Base-by-base conservation (phyloP, 2,797 vertebrate species). In the Myiotriccus ornatus region DNA sequence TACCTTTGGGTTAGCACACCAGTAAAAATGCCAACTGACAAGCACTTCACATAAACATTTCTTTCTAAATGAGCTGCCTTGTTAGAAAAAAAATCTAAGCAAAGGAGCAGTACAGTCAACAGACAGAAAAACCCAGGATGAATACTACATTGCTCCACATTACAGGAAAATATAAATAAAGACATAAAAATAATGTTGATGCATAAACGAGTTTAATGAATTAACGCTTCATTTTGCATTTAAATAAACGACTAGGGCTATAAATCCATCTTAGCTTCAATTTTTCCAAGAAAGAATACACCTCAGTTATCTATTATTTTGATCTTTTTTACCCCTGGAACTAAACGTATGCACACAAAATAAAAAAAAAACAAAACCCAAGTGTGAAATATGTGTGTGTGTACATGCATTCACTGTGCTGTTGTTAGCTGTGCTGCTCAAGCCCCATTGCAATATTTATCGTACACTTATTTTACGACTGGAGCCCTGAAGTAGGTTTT, bases 1-100 rank as follows among this genome's bases (percentile, higher is more conserved):
- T 98, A 98, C 98, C 98, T 99, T 98, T 98, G 98, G 98, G 98
- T 99, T 98, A 98, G 98, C 98, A 97, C 98, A 98, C 98, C 97
- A 97, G 98, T 98, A 98, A 98, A 99, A 98, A 98, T 97, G 98
- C 97, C 98, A 98, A 97, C 98, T 97, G 97, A 98, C 97, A 98
- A 98, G 97, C 97, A 96, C 97, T 97, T 98, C 97, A 97, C 98
- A 98, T 98, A 98, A 98, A 98, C 97, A 98, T 98, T 97, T 98
- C 98, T 97, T 97, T 98, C 98, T 98, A 98, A 98, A 98, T 98
- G 97, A 98, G 98, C 98, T 97, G 97, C 97, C 98, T 98, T 98
- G 97, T 98, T 98, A 97, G 96, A 93, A 94, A 93, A 92, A 96
- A 97, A 96, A 95, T 87, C 94, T 90, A 94, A 97, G 96, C 95